Evolutionary conservation across 1,140 invertebrate species (phyloP).

Genomic region (Drosophila ohnishii): DNA sequence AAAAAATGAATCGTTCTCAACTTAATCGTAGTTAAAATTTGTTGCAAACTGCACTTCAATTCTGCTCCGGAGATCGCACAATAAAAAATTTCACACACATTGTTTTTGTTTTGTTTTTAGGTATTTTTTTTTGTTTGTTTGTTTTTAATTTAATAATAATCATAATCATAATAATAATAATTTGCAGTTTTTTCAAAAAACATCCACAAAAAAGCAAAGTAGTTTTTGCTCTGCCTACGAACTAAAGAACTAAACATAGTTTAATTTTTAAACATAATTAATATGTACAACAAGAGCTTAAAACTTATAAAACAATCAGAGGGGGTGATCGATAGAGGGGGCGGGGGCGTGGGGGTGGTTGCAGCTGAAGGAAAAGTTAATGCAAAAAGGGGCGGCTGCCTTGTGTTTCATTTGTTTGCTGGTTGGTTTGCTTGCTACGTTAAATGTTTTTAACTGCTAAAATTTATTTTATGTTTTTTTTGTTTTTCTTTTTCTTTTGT

Average conservation of each 20-base stretch:
- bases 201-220: slow-evolving; percentile 67
- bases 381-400: slow-evolving; percentile 34
- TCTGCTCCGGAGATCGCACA: slow-evolving; percentile 62
- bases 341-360: slow-evolving; percentile 4
- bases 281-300: slow-evolving; percentile 74
- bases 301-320: slow-evolving; percentile 73
- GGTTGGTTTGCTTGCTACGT: slow-evolving; percentile 20
- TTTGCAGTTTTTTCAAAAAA: slow-evolving; percentile 80
- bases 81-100: slow-evolving; percentile 66
- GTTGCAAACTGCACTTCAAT: slow-evolving; percentile 52
- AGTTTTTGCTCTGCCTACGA: slow-evolving; percentile 63
- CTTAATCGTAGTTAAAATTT: slow-evolving; percentile 62
- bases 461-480: slow-evolving; percentile 47
- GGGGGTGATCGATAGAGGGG: slow-evolving; percentile 14
- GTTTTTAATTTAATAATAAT: slow-evolving; percentile 40
- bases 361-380: slow-evolving; percentile 26
- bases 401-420: slow-evolving; percentile 16
- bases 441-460: slow-evolving; percentile 52
- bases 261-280: slow-evolving; percentile 52
- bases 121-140: slow-evolving; percentile 12
- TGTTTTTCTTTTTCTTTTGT: slow-evolving; percentile 20
- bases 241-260: slow-evolving; percentile 49
- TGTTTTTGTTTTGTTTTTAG: slow-evolving; percentile 37
- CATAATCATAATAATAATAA: slow-evolving; percentile 62
- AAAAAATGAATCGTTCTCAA: slow-evolving; percentile 73